Conservation (phyloP, 2,888 invertebrate species). For the Cerceris ruficornis region DNA sequence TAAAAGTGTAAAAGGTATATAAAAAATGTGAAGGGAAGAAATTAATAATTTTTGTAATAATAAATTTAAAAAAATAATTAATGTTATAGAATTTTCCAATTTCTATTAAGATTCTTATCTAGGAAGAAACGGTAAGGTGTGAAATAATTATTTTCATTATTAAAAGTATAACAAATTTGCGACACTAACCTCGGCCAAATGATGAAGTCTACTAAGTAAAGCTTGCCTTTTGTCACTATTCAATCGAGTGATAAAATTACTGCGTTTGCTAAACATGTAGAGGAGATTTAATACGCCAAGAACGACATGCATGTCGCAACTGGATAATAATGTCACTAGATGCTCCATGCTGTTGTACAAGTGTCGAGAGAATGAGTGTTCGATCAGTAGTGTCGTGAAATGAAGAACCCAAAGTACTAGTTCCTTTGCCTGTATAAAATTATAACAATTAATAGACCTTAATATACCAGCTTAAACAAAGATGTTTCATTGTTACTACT, state of each 20-base stretch:
- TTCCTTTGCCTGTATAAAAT: slow-evolving; percentile 85
- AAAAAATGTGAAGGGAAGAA: no score
- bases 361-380: slow-evolving; percentile 93
- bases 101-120: no score
- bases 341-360: slow-evolving; percentile 95
- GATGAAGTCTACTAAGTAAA: slow-evolving; percentile 87
- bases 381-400: slow-evolving; percentile 92
- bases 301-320: slow-evolving; percentile 92
- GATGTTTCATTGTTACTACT: no score
- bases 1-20: no score
- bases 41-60: no score
- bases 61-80: no score
- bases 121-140: no score
- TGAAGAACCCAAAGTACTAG: slow-evolving; percentile 89
- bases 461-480: not conserved
- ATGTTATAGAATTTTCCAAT: no score
- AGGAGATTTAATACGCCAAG: slow-evolving; percentile 91
- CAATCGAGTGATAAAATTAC: slow-evolving; percentile 91
- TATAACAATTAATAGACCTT: not conserved
- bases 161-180: not conserved
- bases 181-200: slow-evolving; percentile 88
- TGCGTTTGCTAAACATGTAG: slow-evolving; percentile 94
- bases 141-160: not conserved
- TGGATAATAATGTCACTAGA: slow-evolving; percentile 88
- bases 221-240: slow-evolving; percentile 88